Conservation (phyloP, 2,888 invertebrate genomes). For the Leptopterna dolabrata region DNA sequence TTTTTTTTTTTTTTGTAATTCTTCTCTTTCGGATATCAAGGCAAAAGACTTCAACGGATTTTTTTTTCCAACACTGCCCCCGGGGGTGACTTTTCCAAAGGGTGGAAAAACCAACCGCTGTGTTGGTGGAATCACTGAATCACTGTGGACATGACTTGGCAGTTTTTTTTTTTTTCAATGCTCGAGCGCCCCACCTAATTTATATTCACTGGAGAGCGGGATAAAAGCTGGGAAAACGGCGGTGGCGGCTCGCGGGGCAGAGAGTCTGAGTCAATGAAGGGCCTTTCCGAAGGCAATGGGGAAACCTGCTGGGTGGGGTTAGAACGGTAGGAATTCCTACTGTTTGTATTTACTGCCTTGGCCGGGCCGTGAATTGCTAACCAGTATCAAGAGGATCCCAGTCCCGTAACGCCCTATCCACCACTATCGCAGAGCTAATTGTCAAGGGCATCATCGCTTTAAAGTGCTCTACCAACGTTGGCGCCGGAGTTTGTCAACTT, state of each 20-base stretch:
- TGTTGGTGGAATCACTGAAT: conserved; percentile 47
- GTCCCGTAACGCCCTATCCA: background rate
- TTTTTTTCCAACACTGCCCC: background rate
- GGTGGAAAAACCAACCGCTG: conserved; percentile 2
- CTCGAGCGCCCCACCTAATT: conserved; percentile 28
- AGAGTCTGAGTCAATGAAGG: conserved; percentile 14
- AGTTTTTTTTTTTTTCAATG: conserved; percentile 47
- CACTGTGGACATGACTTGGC: conserved; percentile 51
- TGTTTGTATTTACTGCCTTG: conserved; percentile 48
- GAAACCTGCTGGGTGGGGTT: conserved; percentile 2
- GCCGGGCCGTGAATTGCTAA: conserved; percentile 40
- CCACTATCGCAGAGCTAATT: conserved; percentile 30
- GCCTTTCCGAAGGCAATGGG: conserved; percentile 19
- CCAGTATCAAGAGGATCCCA: conserved; percentile 25
- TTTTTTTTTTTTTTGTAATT: conserved; percentile 6
- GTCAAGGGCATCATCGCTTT: conserved; percentile 38
- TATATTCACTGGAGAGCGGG: conserved; percentile 44
- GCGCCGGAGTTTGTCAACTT: conserved; percentile 38
- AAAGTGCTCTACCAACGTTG: background rate
- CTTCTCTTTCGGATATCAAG: conserved; percentile 10
- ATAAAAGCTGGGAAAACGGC: conserved; percentile 26
- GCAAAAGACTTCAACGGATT: background rate
- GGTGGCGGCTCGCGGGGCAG: background rate
- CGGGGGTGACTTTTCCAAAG: conserved; percentile 14
- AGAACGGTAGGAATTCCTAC: conserved; percentile 19